Conservation (phyloP, 1,140 invertebrate species). For the Marisa cornuarietis region DNA sequence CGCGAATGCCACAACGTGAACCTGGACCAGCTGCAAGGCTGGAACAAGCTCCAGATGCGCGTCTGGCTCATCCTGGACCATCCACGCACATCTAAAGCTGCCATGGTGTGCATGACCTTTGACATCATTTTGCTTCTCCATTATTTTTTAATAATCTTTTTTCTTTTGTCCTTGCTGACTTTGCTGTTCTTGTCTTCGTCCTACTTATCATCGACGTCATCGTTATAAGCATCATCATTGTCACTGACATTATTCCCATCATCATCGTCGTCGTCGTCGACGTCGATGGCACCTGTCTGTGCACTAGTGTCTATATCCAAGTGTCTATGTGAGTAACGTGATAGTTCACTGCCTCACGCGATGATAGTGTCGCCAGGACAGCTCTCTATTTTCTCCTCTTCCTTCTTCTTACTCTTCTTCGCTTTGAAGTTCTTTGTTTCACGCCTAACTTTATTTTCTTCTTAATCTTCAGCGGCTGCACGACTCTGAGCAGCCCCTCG, state of each 20-base stretch:
- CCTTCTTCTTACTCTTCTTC: slow-evolving; percentile 1
- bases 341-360: too few species aligned
- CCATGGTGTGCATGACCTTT: slow-evolving; percentile 49
- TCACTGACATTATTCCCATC: too few species aligned
- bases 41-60: slow-evolving; percentile 55
- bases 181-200: not conserved
- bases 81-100: slow-evolving; percentile 50
- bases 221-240: too few species aligned
- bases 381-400: too few species aligned
- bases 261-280: too few species aligned
- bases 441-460: too few species aligned
- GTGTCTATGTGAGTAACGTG: too few species aligned
- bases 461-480: too few species aligned
- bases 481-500: too few species aligned
- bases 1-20: slow-evolving; percentile 49
- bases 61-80: slow-evolving; percentile 60
- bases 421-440: slow-evolving; percentile 8
- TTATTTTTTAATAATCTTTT: not conserved
- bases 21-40: slow-evolving; percentile 46
- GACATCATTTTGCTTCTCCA: not conserved
- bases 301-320: too few species aligned
- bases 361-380: too few species aligned
- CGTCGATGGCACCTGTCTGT: too few species aligned
- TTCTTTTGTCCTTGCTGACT: not conserved
- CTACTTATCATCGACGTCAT: not conserved